A percentile compares a stretch with the other conserved stretches of the same genome.
These are phyloP conservation scores for Teinopalpus imperialis DNA, from an alignment of 2,888 invertebrate genomes.

Conservation along the genomic window DNA sequence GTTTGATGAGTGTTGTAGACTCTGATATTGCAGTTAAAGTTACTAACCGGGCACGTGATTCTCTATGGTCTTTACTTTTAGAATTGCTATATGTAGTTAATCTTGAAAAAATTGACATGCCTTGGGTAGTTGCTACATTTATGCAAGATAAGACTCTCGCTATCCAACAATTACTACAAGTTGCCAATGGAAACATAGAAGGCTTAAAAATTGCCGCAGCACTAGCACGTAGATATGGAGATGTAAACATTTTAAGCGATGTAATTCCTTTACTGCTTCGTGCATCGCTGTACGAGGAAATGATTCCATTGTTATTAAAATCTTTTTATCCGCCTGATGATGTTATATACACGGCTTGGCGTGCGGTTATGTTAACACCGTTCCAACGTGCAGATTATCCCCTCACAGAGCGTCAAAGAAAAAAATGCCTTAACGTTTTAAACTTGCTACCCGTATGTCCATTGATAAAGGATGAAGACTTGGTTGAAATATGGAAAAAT, in stretches of 20 bases:
- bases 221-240: conserved; percentile 58
- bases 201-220: conserved; percentile 60
- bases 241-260: conserved; percentile 47
- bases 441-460: conserved; percentile 73
- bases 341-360: conserved; percentile 64
- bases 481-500: conserved; percentile 73
- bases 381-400: conserved; percentile 75
- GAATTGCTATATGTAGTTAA: conserved; percentile 66
- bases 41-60: conserved; percentile 61
- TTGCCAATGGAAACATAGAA: conserved; percentile 54
- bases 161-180: conserved; percentile 62
- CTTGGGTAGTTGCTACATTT: conserved; percentile 70
- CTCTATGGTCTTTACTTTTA: conserved; percentile 66
- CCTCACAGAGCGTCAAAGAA: conserved; percentile 69
- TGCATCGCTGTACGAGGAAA: conserved; percentile 59
- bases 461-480: conserved; percentile 67
- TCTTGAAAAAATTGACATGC: conserved; percentile 71
- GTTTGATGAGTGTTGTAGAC: conserved; percentile 72
- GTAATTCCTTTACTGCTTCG: conserved; percentile 57
- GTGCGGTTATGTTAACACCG: conserved; percentile 64
- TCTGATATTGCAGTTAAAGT: conserved; percentile 71
- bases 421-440: conserved; percentile 64
- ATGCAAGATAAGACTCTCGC: conserved; percentile 65
- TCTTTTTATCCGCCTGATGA: conserved; percentile 55
- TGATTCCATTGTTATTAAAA: conserved; percentile 65